Evolutionary conservation across 2,888 invertebrate species (phyloP), one percentile per base, ranked within the genome.

Genomic region (Anaspis maculata): DNA sequence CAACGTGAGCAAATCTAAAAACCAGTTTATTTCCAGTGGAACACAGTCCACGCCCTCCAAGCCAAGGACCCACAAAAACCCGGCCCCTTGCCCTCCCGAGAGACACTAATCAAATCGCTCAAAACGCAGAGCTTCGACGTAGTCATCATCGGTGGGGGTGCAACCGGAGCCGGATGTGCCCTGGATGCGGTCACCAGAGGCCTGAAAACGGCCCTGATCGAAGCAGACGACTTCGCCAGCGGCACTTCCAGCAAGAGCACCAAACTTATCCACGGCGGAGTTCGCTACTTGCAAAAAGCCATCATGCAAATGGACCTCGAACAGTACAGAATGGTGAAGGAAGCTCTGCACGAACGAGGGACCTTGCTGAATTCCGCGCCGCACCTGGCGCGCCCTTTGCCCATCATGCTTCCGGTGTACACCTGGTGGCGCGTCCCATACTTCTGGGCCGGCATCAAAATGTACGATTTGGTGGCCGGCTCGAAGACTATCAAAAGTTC

Each of bases 371-470:
- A 87, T 48, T 87, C 92, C 32, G 98, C 98, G 3, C 98, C 98
- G 3, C 97, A 99, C 72, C 73, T 99, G 41, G 90, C 96, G 5
- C 84, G 90, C 60, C 94, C 97, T 0, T 70, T 99, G 49, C 98
- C 98, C 12, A 99, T 99, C 52, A 90, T 99, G 87, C 67, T 98
- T 51, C 98, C 98, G 1, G 90, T 99, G 41, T 98, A 99, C 64
- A 96, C 95, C 60, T 92, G 91, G 85, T 99, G 97, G 96, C 95
- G 97, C 69, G 80, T 98, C 36, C 98, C 98, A 0, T 99, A 99
- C 62, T 99, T 82, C 66, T 99, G 96, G 96, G 81, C 86, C 49
- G 98, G 98, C 41, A 98, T 99, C 52, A 99, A 99, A 68, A 84
- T 85, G 71, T 99, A 99, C 69, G 98, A 99, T 65, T 56, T 98